Conservation (phyloP, 2,113 vertebrate genomes). For the Pleuronectes platessa region DNA sequence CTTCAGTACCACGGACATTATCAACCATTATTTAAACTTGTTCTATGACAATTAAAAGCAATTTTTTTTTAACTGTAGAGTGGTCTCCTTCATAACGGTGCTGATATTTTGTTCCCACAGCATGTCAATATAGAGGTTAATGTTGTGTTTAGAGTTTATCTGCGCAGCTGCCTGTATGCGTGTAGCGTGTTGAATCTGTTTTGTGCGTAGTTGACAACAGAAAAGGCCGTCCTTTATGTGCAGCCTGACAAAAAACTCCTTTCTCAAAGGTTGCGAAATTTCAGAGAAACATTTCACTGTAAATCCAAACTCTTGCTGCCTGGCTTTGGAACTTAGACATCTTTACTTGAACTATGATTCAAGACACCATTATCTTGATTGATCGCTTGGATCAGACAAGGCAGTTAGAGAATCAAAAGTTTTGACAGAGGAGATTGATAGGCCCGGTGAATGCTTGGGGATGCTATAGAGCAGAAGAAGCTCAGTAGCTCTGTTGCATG, state of each 20-base stretch:
- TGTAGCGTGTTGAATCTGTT: not conserved
- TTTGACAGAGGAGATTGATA: constrained; percentile 51
- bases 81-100: not conserved
- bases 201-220: not conserved
- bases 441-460: not conserved
- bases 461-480: not conserved
- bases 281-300: not conserved
- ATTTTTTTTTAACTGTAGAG: no score
- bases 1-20: no score
- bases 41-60: no score
- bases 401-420: constrained; percentile 46
- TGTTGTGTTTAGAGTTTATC: no score
- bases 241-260: no score
- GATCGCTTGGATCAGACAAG: constrained; percentile 47
- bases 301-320: constrained; percentile 1
- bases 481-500: constrained; percentile 9
- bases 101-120: not conserved
- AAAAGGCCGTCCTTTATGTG: no score
- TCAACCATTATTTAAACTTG: no score
- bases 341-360: constrained; percentile 47
- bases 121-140: no score
- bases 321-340: constrained; percentile 29
- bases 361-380: constrained; percentile 57
- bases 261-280: not conserved
- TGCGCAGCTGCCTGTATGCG: not conserved